phyloP scores from a whole-genome alignment of 2,888 invertebrate species.

The Phaonia tiefii region DNA sequence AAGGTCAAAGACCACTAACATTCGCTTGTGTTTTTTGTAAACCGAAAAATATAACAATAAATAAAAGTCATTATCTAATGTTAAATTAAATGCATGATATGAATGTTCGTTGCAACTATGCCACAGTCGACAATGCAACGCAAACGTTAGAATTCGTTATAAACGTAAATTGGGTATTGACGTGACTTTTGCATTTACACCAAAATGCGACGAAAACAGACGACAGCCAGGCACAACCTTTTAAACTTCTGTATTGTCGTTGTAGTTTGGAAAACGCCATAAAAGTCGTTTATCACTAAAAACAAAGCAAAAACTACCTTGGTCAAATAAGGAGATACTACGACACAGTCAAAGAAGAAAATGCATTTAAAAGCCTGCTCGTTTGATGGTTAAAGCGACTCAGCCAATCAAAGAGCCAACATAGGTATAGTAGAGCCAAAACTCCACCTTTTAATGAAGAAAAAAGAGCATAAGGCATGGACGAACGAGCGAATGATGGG shows the following conservation, averaged over 20 bases:
- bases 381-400: constrained; percentile 51
- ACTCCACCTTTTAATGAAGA: constrained; percentile 62
- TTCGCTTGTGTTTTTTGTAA: not conserved
- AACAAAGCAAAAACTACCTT: constrained; percentile 15
- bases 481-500: too few relatives aligned
- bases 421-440: constrained; percentile 17
- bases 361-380: constrained; percentile 37
- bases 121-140: not conserved
- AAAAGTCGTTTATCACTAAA: constrained; percentile 21
- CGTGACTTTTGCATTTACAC: constrained; percentile 54
- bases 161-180: constrained; percentile 25
- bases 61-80: constrained; percentile 58
- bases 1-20: constrained; percentile 64
- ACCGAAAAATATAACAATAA: constrained; percentile 58
- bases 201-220: constrained; percentile 43
- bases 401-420: constrained; percentile 63
- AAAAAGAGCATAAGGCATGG: constrained; percentile 44
- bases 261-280: constrained; percentile 19
- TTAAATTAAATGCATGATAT: constrained; percentile 62
- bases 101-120: not conserved
- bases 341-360: not conserved
- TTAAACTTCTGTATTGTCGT: not conserved
- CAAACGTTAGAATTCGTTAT: constrained; percentile 29
- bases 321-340: constrained; percentile 7
- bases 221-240: too few relatives aligned